Evolutionary conservation across 2,888 invertebrate genomes (phyloP).

Genomic region (Linhomoeus sp.): DNA sequence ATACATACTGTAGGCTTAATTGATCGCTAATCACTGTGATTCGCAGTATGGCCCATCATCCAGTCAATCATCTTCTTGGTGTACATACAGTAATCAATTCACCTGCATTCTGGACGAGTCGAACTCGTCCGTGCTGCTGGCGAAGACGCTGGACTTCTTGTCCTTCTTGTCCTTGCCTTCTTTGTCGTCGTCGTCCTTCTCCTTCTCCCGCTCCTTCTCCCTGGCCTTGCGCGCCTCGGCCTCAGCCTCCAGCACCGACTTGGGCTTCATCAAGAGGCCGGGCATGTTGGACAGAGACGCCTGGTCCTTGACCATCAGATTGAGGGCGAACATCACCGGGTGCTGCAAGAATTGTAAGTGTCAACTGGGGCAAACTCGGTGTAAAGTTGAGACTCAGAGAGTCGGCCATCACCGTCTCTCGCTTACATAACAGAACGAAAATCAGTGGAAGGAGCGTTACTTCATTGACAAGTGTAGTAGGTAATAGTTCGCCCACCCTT

Average conservation of each 20-base stretch:
- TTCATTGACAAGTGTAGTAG: too few relatives aligned
- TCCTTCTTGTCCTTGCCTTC: conserved; percentile 1
- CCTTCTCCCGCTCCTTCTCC: background rate
- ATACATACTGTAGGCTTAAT: background rate
- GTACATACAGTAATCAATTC: too few relatives aligned
- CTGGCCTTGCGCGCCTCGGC: background rate
- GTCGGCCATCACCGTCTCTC: too few relatives aligned
- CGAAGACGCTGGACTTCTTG: background rate
- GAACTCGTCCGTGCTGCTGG: conserved; percentile 1
- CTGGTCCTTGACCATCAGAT: background rate
- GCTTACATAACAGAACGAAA: too few relatives aligned
- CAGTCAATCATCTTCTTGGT: too few relatives aligned
- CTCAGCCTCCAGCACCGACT: too few relatives aligned
- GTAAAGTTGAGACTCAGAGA: too few relatives aligned
- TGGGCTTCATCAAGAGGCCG: background rate
- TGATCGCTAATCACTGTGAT: too few relatives aligned
- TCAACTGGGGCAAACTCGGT: too few relatives aligned
- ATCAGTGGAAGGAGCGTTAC: too few relatives aligned
- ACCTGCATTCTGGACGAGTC: conserved; percentile 2
- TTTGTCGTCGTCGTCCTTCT: background rate
- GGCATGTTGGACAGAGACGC: background rate
- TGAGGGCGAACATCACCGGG: conserved; percentile 2
- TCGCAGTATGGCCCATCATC: background rate
- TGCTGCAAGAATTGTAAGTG: conserved; percentile 1
- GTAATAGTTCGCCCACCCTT: conserved; percentile 5